phyloP scores from a whole-genome alignment of 1,140 invertebrate genomes.

The Heliothis virescens region DNA sequence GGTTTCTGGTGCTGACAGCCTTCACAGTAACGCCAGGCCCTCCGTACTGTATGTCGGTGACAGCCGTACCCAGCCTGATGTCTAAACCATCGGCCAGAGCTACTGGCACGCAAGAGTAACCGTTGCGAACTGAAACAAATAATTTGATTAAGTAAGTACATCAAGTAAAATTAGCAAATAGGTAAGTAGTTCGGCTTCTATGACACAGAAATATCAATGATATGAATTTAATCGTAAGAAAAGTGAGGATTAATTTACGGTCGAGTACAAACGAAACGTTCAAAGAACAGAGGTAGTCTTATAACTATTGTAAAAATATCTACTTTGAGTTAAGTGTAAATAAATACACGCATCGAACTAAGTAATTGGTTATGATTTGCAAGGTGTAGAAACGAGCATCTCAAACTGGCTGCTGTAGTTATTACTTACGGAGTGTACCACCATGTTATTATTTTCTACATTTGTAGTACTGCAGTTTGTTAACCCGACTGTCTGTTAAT shows the following conservation, averaged over 20 bases:
- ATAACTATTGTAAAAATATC: background rate
- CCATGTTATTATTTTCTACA: conserved; percentile 14
- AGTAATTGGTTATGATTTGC: background rate
- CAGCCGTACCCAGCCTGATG: conserved; percentile 96
- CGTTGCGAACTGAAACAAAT: conserved; percentile 94
- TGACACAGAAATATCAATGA: too few relatives aligned
- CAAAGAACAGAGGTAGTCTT: background rate
- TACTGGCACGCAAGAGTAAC: conserved; percentile 98
- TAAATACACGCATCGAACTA: conserved; percentile 7
- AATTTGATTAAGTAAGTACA: background rate
- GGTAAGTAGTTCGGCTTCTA: too few relatives aligned
- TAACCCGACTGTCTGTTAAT: background rate
- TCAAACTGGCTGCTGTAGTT: background rate
- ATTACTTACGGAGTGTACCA: too few relatives aligned
- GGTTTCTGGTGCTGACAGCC: conserved; percentile 91
- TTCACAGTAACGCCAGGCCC: conserved; percentile 93
- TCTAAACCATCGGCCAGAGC: conserved; percentile 97
- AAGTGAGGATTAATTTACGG: too few relatives aligned
- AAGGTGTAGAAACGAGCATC: conserved; percentile 11
- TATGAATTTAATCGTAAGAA: too few relatives aligned
- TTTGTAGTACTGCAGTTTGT: conserved; percentile 12
- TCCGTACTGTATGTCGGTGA: conserved; percentile 94
- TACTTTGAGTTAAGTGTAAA: background rate
- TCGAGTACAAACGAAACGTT: too few relatives aligned
- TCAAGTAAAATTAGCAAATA: too few relatives aligned